These are phyloP conservation scores for Chironomus tepperi DNA, from an alignment of 1,140 invertebrate genomes.

Conservation along the genomic window DNA sequence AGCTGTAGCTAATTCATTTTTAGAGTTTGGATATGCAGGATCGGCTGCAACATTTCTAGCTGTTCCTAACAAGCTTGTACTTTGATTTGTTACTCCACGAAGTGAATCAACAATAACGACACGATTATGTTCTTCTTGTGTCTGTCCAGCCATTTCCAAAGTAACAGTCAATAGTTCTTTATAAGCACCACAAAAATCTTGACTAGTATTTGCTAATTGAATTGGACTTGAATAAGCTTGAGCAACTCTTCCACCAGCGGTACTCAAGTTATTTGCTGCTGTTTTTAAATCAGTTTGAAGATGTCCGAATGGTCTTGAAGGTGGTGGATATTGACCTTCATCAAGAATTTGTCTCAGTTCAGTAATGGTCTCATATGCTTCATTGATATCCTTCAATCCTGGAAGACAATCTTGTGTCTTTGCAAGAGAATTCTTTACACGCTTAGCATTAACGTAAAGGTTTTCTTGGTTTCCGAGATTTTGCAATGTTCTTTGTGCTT, in stretches of 20 bases:
- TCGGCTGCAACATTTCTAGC: conserved; percentile 85
- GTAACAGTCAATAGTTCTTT: conserved; percentile 63
- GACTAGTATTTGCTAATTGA: conserved; percentile 62
- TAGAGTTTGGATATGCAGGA: conserved; percentile 79
- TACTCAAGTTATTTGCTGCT: conserved; percentile 73
- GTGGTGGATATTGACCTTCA: conserved; percentile 59
- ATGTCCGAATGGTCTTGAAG: conserved; percentile 68
- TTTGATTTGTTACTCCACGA: conserved; percentile 78
- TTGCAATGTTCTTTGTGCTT: conserved; percentile 58
- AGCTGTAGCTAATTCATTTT: conserved; percentile 78
- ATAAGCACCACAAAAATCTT: conserved; percentile 70
- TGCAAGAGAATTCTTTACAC: conserved; percentile 40
- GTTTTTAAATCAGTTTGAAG: conserved; percentile 76
- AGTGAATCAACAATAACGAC: conserved; percentile 75
- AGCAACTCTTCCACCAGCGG: conserved; percentile 69
- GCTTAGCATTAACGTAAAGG: conserved; percentile 50
- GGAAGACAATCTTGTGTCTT: conserved; percentile 70
- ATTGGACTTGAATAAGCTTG: conserved; percentile 55
- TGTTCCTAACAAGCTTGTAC: conserved; percentile 75
- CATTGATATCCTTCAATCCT: conserved; percentile 82
- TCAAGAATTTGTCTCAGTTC: conserved; percentile 63
- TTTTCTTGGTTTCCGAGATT: conserved; percentile 50
- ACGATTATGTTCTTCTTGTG: conserved; percentile 58
- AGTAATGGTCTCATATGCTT: conserved; percentile 72
- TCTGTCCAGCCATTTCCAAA: conserved; percentile 75